These are phyloP conservation scores for Bathybates hornii DNA, from an alignment of 2,113 vertebrate genomes.

Conservation along the genomic window DNA sequence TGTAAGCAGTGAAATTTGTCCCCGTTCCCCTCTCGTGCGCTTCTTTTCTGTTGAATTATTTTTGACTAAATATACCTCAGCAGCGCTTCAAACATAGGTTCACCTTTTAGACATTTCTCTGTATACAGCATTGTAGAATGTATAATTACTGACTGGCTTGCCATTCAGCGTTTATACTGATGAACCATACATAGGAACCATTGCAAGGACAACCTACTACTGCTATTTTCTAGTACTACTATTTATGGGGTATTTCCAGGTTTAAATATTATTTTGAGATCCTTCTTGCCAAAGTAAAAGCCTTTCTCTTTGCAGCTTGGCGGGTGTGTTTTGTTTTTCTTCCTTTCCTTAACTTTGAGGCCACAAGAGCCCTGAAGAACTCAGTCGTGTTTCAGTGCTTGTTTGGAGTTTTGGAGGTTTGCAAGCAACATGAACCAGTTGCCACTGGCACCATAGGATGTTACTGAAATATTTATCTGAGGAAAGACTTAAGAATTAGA, in stretches of 20 bases:
- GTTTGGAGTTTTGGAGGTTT: constrained; percentile 31
- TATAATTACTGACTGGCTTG: constrained; percentile 75
- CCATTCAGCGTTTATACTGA: constrained; percentile 53
- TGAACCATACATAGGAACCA: constrained; percentile 50
- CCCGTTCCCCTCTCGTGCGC: constrained; percentile 59
- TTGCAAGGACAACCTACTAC: constrained; percentile 72
- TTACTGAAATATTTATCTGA: constrained; percentile 77
- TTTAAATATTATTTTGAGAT: constrained; percentile 71
- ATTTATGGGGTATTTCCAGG: constrained; percentile 73
- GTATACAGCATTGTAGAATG: constrained; percentile 83
- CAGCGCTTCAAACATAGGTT: constrained; percentile 84
- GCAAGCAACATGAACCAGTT: constrained; percentile 46
- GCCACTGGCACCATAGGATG: constrained; percentile 52
- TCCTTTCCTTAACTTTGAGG: not conserved
- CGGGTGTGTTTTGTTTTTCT: constrained; percentile 41
- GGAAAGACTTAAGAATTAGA: constrained; percentile 70
- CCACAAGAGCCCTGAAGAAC: constrained; percentile 17
- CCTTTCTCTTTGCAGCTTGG: constrained; percentile 76
- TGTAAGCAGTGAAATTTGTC: constrained; percentile 27
- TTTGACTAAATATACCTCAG: constrained; percentile 94
- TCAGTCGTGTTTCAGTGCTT: constrained; percentile 39
- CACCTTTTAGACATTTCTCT: constrained; percentile 77
- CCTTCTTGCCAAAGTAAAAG: constrained; percentile 93
- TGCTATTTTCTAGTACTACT: constrained; percentile 79
- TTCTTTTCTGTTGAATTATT: constrained; percentile 79